Evolutionary conservation across 1,140 invertebrate genomes (phyloP).

Genomic region (Amyelois transitella): DNA sequence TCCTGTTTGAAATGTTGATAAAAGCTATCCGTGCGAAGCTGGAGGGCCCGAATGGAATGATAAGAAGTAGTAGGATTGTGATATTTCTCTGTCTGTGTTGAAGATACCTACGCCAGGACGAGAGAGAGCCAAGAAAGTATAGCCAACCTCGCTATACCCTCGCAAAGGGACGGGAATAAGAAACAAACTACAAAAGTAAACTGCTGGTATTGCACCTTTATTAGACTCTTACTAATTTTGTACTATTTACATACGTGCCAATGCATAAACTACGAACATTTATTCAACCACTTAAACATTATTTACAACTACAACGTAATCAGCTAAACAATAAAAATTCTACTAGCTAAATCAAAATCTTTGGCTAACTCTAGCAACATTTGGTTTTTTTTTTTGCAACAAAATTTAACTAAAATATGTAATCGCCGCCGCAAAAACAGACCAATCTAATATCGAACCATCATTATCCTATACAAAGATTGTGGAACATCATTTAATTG

Average conservation of each 20-base stretch:
- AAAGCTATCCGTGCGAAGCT: too few relatives aligned
- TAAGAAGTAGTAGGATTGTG: too few relatives aligned
- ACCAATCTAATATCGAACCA: not conserved
- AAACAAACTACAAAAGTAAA: constrained; percentile 23
- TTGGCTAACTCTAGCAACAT: constrained; percentile 32
- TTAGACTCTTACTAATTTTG: constrained; percentile 52
- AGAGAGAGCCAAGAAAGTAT: too few relatives aligned
- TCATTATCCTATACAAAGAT: not conserved
- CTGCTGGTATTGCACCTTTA: constrained; percentile 48
- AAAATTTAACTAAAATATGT: not conserved
- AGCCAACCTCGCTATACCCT: too few relatives aligned
- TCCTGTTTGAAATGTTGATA: too few relatives aligned
- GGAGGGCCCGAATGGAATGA: too few relatives aligned
- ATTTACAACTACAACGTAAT: constrained; percentile 59
- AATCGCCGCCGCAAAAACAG: not conserved
- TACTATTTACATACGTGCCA: constrained; percentile 66
- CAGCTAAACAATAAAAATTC: constrained; percentile 33
- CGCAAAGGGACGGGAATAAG: too few relatives aligned
- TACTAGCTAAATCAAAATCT: constrained; percentile 31
- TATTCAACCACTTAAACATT: constrained; percentile 38
- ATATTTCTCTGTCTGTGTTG: too few relatives aligned
- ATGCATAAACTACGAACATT: constrained; percentile 49
- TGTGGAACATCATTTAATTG: not conserved
- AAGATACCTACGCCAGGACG: too few relatives aligned
- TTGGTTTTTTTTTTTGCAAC: constrained; percentile 26